These are phyloP conservation scores for Patella ulyssiponensis DNA, from an alignment of 2,888 invertebrate genomes.

Conservation along the genomic window DNA sequence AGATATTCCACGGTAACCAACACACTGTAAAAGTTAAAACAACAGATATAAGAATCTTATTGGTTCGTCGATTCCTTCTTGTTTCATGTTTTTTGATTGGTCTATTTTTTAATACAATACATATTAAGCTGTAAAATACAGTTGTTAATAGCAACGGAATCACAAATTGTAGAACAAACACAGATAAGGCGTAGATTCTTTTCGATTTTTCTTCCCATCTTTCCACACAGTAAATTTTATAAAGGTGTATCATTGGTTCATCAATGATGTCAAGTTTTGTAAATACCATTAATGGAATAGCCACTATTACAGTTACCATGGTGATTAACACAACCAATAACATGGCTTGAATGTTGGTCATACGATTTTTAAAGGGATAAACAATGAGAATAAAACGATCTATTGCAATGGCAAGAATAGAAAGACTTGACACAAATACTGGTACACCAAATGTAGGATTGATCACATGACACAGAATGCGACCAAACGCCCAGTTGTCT, in stretches of 20 bases:
- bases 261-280: conserved; percentile 51
- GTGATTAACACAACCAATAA: conserved; percentile 52
- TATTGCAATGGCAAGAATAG: conserved; percentile 68
- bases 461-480: conserved; percentile 62
- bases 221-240: conserved; percentile 64
- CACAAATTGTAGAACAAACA: conserved; percentile 64
- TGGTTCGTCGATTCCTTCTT: conserved; percentile 56
- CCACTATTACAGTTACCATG: conserved; percentile 55
- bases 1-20: conserved; percentile 69
- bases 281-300: conserved; percentile 66
- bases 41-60: conserved; percentile 66
- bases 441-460: conserved; percentile 69
- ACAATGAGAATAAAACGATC: conserved; percentile 70
- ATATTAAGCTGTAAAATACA: conserved; percentile 63
- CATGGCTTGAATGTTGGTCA: conserved; percentile 57
- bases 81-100: conserved; percentile 59
- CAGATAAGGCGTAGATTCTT: conserved; percentile 58
- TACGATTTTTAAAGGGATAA: conserved; percentile 62
- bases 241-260: conserved; percentile 48
- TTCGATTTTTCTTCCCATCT: conserved; percentile 53
- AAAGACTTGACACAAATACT: conserved; percentile 66
- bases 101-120: conserved; percentile 58
- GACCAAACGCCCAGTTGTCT: conserved; percentile 68
- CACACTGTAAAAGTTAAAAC: conserved; percentile 67
- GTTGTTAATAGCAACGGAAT: conserved; percentile 63